Percentiles rank a stretch among this genome's conserved stretches.
phyloP scores from a whole-genome alignment of 2,888 invertebrate species.

The Acanthosepion esculentum region DNA sequence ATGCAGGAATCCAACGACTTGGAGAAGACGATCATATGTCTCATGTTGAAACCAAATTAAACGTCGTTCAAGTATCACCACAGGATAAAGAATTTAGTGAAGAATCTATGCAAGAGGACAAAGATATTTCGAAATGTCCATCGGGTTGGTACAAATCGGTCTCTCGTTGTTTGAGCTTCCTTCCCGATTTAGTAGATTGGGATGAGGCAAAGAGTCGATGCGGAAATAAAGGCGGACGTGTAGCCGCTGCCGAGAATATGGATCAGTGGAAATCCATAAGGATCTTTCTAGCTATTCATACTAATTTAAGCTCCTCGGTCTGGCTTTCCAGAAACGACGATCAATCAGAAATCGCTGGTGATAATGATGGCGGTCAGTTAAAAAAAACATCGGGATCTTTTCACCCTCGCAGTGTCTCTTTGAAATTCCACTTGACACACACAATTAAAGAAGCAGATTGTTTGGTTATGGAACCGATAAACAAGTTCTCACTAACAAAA shows the following conservation, averaged over 20 bases:
- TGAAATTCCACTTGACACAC: too few species aligned
- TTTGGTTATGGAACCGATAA: constrained; percentile 11
- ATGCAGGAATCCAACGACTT: too few species aligned
- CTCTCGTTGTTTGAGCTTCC: not conserved
- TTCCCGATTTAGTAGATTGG: not conserved
- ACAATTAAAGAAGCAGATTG: not conserved
- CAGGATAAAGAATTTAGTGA: too few species aligned
- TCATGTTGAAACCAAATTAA: too few species aligned
- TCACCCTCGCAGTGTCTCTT: too few species aligned
- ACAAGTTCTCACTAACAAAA: not conserved
- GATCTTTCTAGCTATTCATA: not conserved
- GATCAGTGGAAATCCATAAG: not conserved
- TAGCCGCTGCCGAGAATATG: not conserved
- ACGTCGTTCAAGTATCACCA: too few species aligned
- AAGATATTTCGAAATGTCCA: not conserved
- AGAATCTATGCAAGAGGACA: not conserved
- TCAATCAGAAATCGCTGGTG: too few species aligned
- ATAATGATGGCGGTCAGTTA: not conserved
- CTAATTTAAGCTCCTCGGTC: not conserved
- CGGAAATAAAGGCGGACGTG: not conserved
- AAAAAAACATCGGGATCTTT: not conserved
- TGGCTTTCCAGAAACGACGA: not conserved
- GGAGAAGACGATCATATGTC: too few species aligned
- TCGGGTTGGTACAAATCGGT: not conserved
- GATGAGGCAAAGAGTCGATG: not conserved